A percentile compares a stretch with the other conserved stretches of the same genome.
These are phyloP conservation scores for Syngnathus rostellatus DNA, from an alignment of 2,797 vertebrate genomes.

Conservation along the genomic window DNA sequence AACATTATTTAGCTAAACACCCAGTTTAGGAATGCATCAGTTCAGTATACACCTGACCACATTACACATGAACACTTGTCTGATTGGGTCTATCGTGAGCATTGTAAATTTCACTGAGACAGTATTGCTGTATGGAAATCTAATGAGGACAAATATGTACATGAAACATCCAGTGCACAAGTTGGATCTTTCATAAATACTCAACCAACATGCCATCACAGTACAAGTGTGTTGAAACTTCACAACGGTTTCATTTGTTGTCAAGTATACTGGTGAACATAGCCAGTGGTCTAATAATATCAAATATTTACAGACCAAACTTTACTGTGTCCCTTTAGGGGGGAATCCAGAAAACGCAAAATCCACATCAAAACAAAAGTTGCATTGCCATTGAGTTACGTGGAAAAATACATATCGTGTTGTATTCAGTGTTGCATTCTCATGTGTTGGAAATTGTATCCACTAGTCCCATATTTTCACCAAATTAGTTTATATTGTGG, in stretches of 20 bases:
- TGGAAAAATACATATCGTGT: background rate
- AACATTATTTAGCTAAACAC: no score
- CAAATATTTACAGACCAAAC: conserved; percentile 8
- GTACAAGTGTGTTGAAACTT: background rate
- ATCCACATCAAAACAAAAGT: background rate
- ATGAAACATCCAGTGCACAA: background rate
- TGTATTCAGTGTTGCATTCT: background rate
- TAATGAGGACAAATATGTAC: background rate
- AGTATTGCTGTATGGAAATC: no score
- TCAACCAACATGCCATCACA: background rate
- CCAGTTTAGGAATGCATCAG: no score
- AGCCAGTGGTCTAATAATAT: background rate
- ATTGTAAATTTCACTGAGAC: no score
- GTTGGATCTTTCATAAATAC: background rate
- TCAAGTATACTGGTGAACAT: background rate
- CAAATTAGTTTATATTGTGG: background rate
- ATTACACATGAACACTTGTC: no score
- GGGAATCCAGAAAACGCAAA: background rate
- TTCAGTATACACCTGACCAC: no score
- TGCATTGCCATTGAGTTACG: background rate
- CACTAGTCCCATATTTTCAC: no score
- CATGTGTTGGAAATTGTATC: background rate
- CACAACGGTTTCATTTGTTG: background rate
- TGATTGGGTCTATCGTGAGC: no score
- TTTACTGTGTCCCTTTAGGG: background rate